Conservation (phyloP, 2,113 vertebrate genomes). For the Phaethornis superciliosus region DNA sequence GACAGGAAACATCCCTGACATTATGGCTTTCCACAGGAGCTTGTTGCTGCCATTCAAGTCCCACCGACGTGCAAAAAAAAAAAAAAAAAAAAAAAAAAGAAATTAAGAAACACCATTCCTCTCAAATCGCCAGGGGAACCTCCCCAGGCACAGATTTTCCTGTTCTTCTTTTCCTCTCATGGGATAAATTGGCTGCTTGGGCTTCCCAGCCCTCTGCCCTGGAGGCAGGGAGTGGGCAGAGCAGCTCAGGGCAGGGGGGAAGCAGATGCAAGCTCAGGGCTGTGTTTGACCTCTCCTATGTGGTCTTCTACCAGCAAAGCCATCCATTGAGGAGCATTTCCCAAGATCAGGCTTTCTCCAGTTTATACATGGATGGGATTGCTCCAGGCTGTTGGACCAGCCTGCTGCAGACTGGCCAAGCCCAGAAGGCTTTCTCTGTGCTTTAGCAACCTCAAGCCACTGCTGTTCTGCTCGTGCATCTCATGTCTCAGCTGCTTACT, state of each 20-base stretch:
- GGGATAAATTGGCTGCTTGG: neutral
- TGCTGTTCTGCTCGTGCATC: constrained; percentile 7
- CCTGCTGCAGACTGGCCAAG: neutral
- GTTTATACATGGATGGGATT: neutral
- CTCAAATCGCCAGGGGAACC: neutral
- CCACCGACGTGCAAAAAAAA: neutral
- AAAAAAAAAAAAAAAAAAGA: neutral
- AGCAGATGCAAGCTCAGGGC: neutral
- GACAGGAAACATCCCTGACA: neutral
- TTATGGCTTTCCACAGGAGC: neutral
- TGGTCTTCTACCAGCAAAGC: neutral
- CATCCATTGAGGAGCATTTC: neutral
- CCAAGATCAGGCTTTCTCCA: neutral
- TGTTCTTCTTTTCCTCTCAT: neutral
- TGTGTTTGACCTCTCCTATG: neutral
- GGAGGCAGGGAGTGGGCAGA: neutral
- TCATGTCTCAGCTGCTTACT: constrained; percentile 27
- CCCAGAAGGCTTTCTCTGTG: constrained; percentile 4
- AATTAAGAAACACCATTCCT: neutral
- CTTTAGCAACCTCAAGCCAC: neutral
- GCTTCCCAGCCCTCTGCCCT: neutral
- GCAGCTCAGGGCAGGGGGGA: neutral
- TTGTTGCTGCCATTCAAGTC: neutral
- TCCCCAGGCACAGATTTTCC: neutral
- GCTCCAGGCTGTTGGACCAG: neutral